These are phyloP conservation scores for Apantesis nais DNA, from an alignment of 2,888 invertebrate genomes.

Conservation along the genomic window DNA sequence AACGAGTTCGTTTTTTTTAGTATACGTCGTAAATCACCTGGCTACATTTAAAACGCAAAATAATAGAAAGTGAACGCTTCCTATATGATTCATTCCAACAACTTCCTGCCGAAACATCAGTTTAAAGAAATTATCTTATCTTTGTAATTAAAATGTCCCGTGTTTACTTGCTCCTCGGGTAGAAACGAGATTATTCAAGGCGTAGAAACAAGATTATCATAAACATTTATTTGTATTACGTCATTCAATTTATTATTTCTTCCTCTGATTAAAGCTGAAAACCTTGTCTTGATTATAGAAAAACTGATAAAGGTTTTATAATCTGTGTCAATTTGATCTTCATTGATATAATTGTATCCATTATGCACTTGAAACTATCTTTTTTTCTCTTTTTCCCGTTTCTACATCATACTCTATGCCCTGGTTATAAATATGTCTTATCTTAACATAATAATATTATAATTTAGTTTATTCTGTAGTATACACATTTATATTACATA, in stretches of 20 bases:
- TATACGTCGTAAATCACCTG: no score
- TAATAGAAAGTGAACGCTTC: conserved; percentile 16
- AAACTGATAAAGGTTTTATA: background rate
- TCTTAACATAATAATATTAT: background rate
- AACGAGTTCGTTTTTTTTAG: background rate
- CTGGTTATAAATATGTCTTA: background rate
- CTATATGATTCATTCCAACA: conserved; percentile 10
- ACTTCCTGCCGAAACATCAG: conserved; percentile 15
- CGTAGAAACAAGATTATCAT: conserved; percentile 8
- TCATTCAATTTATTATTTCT: conserved; percentile 15
- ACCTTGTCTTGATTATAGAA: background rate
- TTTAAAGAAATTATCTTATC: conserved; percentile 24
- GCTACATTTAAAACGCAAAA: background rate
- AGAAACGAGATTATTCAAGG: conserved; percentile 12
- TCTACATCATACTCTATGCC: background rate
- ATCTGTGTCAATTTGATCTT: background rate
- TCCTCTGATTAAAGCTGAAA: conserved; percentile 9
- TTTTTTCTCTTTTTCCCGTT: background rate
- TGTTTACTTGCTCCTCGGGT: conserved; percentile 9
- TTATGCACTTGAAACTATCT: background rate
- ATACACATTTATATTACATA: no score
- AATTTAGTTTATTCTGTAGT: no score
- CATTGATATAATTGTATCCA: background rate
- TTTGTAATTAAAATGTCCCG: conserved; percentile 22
- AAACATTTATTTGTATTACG: conserved; percentile 13